Evolutionary conservation across 2,797 vertebrate genomes (phyloP).

Genomic region (Diplodus sargus): DNA sequence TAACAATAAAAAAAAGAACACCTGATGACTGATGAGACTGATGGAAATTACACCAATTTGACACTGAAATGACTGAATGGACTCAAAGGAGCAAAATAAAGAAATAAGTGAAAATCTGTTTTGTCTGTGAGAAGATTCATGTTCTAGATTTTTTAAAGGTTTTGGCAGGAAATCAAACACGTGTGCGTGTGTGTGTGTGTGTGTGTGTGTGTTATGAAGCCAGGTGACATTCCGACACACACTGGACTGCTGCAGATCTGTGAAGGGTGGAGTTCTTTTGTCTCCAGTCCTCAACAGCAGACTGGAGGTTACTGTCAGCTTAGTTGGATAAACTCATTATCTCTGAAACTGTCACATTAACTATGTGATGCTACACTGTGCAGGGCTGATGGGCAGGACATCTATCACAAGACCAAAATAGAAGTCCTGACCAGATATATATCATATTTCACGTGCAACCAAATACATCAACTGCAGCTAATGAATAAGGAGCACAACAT

Average conservation of each 20-base stretch:
- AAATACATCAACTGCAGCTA: not conserved
- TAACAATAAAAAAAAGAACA: too few species aligned
- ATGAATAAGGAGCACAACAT: not conserved
- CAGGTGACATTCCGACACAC: slow-evolving; percentile 43
- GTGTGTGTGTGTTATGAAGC: slow-evolving; percentile 27
- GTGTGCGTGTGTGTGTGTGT: not conserved
- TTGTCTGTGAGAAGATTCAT: too few species aligned
- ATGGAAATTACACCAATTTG: too few species aligned
- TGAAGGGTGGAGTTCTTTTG: slow-evolving; percentile 3
- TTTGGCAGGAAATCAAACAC: too few species aligned
- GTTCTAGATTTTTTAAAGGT: too few species aligned
- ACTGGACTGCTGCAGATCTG: not conserved
- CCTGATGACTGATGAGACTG: too few species aligned
- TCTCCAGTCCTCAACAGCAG: not conserved
- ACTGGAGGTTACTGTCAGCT: not conserved
- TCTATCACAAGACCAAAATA: not conserved
- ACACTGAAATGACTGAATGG: too few species aligned
- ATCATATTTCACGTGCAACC: not conserved
- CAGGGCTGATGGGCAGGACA: not conserved
- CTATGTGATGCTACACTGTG: not conserved
- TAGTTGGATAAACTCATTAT: not conserved
- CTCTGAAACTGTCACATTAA: not conserved
- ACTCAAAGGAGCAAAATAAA: too few species aligned
- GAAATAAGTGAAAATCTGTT: too few species aligned
- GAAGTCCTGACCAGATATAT: too few species aligned